Percentiles rank a stretch among this genome's conserved stretches.
Evolutionary conservation across 1,140 invertebrate species (phyloP).

Genomic region (Vanessa atalanta): DNA sequence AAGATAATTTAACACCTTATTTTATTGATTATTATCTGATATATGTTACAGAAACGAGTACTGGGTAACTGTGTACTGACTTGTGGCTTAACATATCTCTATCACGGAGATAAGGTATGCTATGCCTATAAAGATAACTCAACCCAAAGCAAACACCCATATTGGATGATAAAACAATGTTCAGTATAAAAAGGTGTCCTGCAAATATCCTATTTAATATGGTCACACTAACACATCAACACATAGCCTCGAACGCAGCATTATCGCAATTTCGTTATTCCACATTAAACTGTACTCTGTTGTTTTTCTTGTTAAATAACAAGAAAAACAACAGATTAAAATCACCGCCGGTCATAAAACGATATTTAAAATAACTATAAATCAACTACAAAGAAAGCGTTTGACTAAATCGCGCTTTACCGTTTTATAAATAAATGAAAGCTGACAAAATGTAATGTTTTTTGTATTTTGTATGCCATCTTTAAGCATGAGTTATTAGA

Average conservation of each 20-base stretch:
- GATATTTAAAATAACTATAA: conserved; percentile 29
- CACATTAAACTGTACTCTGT: neutral
- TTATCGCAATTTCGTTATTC: neutral
- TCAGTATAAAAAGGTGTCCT: neutral
- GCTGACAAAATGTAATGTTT: conserved; percentile 41
- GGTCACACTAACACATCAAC: neutral
- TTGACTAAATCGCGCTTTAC: conserved; percentile 25
- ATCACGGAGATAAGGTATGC: no score
- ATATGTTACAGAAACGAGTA: no score
- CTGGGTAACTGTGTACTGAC: no score
- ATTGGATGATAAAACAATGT: no score
- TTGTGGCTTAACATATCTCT: no score
- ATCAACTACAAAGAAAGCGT: conserved; percentile 41
- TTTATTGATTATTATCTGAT: no score
- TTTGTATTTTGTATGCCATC: conserved; percentile 36
- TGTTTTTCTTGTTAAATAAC: no score
- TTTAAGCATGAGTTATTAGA: conserved; percentile 38
- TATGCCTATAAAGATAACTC: no score
- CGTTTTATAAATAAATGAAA: conserved; percentile 31
- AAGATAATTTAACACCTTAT: no score
- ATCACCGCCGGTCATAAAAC: conserved; percentile 4
- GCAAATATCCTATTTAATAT: neutral
- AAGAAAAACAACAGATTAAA: conserved; percentile 8
- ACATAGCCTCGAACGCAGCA: neutral
- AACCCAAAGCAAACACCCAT: no score